phyloP scores from a whole-genome alignment of 2,797 vertebrate species.

The Pseudochromis fuscus region DNA sequence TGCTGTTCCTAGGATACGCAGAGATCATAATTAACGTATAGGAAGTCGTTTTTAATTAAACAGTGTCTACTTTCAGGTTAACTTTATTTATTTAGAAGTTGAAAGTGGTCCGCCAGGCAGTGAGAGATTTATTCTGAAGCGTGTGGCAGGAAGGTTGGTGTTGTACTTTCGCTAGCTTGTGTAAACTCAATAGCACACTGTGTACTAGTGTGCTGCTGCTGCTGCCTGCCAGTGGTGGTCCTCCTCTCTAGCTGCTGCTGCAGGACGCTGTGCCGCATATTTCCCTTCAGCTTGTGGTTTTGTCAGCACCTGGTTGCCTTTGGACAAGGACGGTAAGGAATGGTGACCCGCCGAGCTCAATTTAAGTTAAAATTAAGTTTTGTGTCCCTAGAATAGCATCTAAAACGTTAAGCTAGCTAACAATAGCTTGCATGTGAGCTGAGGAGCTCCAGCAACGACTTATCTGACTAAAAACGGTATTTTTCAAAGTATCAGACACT shows the following conservation, averaged over 20 bases:
- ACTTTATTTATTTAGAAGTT: too few relatives aligned
- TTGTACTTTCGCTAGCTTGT: not conserved
- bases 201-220: conserved; percentile 41
- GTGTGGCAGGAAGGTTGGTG: not conserved
- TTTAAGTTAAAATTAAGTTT: conserved; percentile 10
- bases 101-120: accelerated
- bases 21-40: too few relatives aligned
- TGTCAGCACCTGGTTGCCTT: conserved; percentile 59
- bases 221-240: conserved; percentile 55
- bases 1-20: conserved; percentile 11
- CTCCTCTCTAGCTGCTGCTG: conserved; percentile 29
- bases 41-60: too few relatives aligned
- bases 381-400: conserved; percentile 6
- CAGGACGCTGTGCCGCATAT: conserved; percentile 25
- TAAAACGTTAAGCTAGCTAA: conserved; percentile 60
- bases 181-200: conserved; percentile 27
- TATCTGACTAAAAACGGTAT: not conserved
- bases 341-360: not conserved
- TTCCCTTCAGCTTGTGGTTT: conserved; percentile 24
- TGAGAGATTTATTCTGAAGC: conserved; percentile 61
- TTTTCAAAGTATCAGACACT: not conserved
- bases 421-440: conserved; percentile 34
- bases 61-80: too few relatives aligned
- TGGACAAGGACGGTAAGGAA: conserved; percentile 70
- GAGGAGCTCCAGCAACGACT: not conserved